These are phyloP conservation scores for Zosterops lateralis DNA, from an alignment of 2,113 vertebrate genomes.

Conservation along the genomic window DNA sequence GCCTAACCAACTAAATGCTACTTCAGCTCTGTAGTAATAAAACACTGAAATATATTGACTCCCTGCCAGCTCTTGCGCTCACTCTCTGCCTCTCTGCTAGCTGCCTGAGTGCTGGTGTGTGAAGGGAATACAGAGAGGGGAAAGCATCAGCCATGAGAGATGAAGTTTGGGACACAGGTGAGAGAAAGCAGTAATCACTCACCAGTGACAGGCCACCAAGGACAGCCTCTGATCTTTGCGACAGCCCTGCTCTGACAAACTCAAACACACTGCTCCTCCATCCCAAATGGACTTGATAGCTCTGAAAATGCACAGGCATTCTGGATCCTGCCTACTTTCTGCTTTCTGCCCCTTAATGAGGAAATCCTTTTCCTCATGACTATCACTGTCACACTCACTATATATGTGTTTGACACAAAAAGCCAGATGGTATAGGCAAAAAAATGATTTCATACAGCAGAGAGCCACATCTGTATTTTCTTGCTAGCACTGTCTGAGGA, in stretches of 20 bases:
- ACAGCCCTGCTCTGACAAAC: neutral
- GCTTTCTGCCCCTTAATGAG: neutral
- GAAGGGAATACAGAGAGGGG: constrained; percentile 67
- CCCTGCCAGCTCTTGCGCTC: constrained; percentile 67
- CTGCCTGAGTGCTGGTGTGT: constrained; percentile 51
- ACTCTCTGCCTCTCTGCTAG: constrained; percentile 47
- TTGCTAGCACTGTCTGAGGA: neutral
- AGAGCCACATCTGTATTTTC: neutral
- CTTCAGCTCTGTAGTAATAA: constrained; percentile 75
- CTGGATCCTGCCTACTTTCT: neutral
- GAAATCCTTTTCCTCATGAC: neutral
- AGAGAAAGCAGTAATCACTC: constrained; percentile 59
- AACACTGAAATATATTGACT: constrained; percentile 80
- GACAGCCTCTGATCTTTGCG: constrained; percentile 5
- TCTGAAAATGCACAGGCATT: neutral
- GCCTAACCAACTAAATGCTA: constrained; percentile 75
- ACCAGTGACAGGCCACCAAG: constrained; percentile 42
- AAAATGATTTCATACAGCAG: neutral
- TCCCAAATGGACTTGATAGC: neutral
- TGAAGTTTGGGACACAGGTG: constrained; percentile 63
- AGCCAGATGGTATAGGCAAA: neutral
- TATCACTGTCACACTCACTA: neutral
- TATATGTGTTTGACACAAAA: neutral
- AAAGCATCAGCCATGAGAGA: constrained; percentile 39
- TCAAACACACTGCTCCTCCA: neutral